Conservation (phyloP, 2,888 invertebrate genomes). For the Suillia variegata region DNA sequence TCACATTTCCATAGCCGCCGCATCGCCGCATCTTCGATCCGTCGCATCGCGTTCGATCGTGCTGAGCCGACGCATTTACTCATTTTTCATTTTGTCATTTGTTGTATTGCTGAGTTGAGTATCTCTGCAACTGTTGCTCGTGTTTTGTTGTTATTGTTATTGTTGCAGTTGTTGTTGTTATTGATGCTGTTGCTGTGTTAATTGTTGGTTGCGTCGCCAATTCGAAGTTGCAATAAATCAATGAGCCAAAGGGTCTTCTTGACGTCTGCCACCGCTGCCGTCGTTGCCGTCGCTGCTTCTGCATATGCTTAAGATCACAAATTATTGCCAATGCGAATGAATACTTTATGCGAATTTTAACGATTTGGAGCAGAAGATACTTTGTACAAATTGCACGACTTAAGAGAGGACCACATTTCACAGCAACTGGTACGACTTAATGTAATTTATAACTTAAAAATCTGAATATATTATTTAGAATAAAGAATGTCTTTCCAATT, state of each 20-base stretch:
- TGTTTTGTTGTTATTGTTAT: conserved; percentile 6
- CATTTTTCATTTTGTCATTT: conserved; percentile 54
- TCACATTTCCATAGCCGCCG: conserved; percentile 55
- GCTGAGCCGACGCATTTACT: conserved; percentile 32
- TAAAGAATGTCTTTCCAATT: too few species aligned
- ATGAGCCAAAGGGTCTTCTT: conserved; percentile 31
- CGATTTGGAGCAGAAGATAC: too few species aligned
- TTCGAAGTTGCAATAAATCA: conserved; percentile 51
- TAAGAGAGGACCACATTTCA: too few species aligned
- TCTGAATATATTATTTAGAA: too few species aligned
- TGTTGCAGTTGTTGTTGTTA: conserved; percentile 12
- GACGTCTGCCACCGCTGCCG: not conserved
- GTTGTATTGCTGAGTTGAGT: not conserved
- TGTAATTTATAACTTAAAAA: too few species aligned
- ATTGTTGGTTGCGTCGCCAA: conserved; percentile 47
- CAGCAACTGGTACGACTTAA: too few species aligned
- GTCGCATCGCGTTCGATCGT: not conserved
- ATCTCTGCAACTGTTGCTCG: not conserved
- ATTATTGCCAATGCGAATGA: too few species aligned
- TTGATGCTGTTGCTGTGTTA: too few species aligned
- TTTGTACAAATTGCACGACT: too few species aligned
- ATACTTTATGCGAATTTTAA: too few species aligned
- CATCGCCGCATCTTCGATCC: conserved; percentile 25
- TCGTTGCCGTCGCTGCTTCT: not conserved
- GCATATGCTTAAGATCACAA: not conserved